Percentiles rank a stretch among this genome's conserved stretches.
Conservation (phyloP, 2,113 vertebrate genomes). For the Scytalopus superciliaris region DNA sequence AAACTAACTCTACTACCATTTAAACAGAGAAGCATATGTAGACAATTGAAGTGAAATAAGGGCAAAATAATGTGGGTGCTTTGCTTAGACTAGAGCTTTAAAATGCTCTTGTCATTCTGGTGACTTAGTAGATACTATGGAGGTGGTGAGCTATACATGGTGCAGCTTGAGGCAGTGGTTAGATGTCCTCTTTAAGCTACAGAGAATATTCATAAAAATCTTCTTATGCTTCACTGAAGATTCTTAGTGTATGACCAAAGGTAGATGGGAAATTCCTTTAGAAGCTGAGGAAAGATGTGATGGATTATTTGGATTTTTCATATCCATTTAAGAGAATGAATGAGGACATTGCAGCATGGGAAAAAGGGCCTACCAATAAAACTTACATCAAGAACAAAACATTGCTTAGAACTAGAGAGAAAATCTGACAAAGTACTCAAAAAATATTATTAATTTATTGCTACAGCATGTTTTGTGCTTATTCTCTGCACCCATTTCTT, state of each 20-base stretch:
- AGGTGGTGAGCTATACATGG: rapidly evolving
- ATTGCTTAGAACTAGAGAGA: background rate
- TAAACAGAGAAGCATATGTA: no score
- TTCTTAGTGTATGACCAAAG: background rate
- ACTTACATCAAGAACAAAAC: background rate
- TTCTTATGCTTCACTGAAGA: background rate
- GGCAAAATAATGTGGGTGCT: background rate
- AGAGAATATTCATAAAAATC: background rate
- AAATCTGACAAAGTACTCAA: background rate
- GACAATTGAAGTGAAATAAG: no score
- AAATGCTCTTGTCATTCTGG: background rate
- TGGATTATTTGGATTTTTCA: background rate
- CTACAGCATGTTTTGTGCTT: background rate
- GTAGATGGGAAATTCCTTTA: background rate
- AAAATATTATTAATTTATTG: background rate
- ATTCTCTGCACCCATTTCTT: background rate
- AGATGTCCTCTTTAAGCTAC: background rate
- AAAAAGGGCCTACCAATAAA: background rate
- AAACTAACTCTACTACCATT: no score
- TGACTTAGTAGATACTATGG: background rate
- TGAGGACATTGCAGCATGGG: background rate
- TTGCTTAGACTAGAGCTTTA: background rate
- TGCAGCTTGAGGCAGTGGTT: background rate
- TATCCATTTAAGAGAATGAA: background rate
- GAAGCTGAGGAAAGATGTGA: background rate